Evolutionary conservation across 2,113 vertebrate species (phyloP), one percentile per base, ranked within the genome.

Genomic region (Daphoenositta chrysoptera): DNA sequence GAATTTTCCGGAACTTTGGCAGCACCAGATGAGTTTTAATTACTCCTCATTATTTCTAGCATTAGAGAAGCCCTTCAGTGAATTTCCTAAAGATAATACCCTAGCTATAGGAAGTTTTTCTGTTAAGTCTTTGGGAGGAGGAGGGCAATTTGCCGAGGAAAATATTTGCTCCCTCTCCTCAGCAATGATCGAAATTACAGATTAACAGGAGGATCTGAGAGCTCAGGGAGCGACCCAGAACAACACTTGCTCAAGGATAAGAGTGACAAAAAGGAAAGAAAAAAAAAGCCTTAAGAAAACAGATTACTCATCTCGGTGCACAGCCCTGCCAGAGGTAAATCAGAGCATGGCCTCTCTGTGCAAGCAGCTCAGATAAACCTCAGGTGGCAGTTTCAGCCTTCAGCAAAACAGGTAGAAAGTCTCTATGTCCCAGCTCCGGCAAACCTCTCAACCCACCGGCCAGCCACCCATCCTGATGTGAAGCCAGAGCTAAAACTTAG

Each of bases 341-440:
- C 75, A 91, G 35, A 79, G 39, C 58, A 40, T 50, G 77, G 86
- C 85, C 47, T 69, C 87, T 47, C 68, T 0, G 0, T 11, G 33
- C 65, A 51, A 94, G n/a, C 60, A 60, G 22, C 35, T 31, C 35
- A 54, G 35, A 71, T 28, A 87, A 92, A 68, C 28, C 37, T 56
- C 27, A 1, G 57, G 35, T 1, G 4, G 77, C 65, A 14, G 61
- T 37, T 63, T 20, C 73, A 89, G 72, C 51, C 39, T 58, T 65
- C 7, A 0, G 69, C 40, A 70, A 65, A 95, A 57, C 66, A 87
- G 58, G 78, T 24, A 54, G 66, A 85, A 77, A 73, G 2, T 8
- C 37, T 50, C 72, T 1, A 0, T 7, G 16, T 15, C 35, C 61
- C 5, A 0, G 17, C 44, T 35, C 57, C 1, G 0, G 48, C 18